Percentiles rank a stretch among this genome's conserved stretches.
Evolutionary conservation across 1,140 invertebrate genomes (phyloP).

Genomic region (Semibalanus balanoides): DNA sequence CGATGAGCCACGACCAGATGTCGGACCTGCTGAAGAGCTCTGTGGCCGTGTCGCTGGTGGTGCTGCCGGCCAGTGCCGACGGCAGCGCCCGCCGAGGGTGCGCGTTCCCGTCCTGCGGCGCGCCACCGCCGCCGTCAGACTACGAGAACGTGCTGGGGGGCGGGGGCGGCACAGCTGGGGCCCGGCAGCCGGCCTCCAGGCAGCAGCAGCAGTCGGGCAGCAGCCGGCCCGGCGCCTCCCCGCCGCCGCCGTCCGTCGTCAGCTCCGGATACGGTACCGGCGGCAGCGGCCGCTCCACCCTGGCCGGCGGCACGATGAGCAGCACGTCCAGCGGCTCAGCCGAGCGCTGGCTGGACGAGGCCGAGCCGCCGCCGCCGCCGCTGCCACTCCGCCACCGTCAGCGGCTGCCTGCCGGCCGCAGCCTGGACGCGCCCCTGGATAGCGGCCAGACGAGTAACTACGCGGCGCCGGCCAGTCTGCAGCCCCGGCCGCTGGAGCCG

Average conservation of each 20-base stretch:
- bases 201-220: background rate
- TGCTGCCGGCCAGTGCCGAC: slow-evolving; percentile 58
- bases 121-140: slow-evolving; percentile 60
- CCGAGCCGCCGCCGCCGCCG: background rate
- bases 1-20: slow-evolving; percentile 82
- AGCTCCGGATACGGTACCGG: slow-evolving; percentile 73
- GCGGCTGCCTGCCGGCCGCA: background rate
- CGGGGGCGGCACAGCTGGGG: slow-evolving; percentile 57
- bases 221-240: slow-evolving; percentile 38
- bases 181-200: slow-evolving; percentile 37
- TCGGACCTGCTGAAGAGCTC: slow-evolving; percentile 85
- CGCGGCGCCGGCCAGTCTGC: background rate
- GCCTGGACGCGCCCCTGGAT: background rate
- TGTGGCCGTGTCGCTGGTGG: slow-evolving; percentile 62
- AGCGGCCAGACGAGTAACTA: background rate
- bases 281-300: slow-evolving; percentile 52
- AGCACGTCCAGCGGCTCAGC: slow-evolving; percentile 5
- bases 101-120: background rate
- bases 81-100: slow-evolving; percentile 48
- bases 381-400: background rate
- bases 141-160: slow-evolving; percentile 72
- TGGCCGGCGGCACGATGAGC: slow-evolving; percentile 5
- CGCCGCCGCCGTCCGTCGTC: slow-evolving; percentile 61
- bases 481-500: background rate
- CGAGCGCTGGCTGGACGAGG: background rate